Conservation (phyloP, 2,888 invertebrate genomes). For the Polietes domitor region DNA sequence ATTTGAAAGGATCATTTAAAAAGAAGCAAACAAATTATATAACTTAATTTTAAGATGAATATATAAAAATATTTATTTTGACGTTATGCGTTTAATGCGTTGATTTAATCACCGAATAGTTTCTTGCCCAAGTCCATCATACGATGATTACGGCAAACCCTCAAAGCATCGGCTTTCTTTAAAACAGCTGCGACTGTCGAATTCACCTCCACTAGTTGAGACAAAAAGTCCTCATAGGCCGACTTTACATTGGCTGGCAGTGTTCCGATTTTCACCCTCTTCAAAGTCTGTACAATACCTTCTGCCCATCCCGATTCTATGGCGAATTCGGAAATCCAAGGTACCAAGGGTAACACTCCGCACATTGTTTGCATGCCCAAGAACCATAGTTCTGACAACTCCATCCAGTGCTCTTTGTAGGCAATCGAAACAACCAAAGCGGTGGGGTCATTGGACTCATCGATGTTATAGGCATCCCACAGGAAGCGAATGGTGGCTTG, state of each 20-base stretch:
- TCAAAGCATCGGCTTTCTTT: slow-evolving; percentile 91
- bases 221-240: slow-evolving; percentile 94
- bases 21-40: slow-evolving; percentile 25
- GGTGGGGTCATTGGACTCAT: slow-evolving; percentile 92
- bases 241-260: slow-evolving; percentile 92
- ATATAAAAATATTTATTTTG: not conserved
- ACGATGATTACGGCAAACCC: slow-evolving; percentile 92
- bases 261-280: slow-evolving; percentile 91
- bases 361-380: slow-evolving; percentile 96
- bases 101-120: slow-evolving; percentile 89
- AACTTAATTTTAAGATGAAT: slow-evolving; percentile 42
- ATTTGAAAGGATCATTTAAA: slow-evolving; percentile 16
- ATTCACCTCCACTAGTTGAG: slow-evolving; percentile 91
- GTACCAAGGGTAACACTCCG: slow-evolving; percentile 89
- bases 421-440: slow-evolving; percentile 91
- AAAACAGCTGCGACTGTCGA: slow-evolving; percentile 87
- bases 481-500: slow-evolving; percentile 94
- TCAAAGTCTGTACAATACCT: slow-evolving; percentile 90
- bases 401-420: slow-evolving; percentile 94
- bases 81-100: not conserved
- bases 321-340: slow-evolving; percentile 95
- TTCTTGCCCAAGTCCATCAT: slow-evolving; percentile 94
- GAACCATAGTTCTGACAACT: slow-evolving; percentile 95
- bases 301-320: slow-evolving; percentile 97
- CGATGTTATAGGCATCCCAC: slow-evolving; percentile 95